Evolutionary conservation across 2,888 invertebrate species (phyloP), one percentile per base, ranked within the genome.

Genomic region (Hypselothyrea guttata): DNA sequence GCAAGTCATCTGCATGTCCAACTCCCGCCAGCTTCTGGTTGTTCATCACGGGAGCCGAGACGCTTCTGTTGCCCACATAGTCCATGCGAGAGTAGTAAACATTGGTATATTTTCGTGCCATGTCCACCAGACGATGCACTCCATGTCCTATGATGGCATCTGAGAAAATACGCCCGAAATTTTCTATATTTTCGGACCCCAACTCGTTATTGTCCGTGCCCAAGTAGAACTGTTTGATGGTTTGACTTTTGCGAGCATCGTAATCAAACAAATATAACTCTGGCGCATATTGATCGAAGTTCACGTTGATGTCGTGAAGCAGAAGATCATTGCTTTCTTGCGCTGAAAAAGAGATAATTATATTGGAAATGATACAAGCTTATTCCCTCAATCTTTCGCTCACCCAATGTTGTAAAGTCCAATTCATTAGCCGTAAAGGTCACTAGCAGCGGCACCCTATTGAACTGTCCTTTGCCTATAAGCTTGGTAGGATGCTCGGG

Each of bases 81-180:
- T 91, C 91, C 72, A 93, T 93, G 62, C 91, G 89, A 77, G 92
- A 92, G 79, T 93, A 93, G 83, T 91, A 94, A 2, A 93, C 92
- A 0, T 59, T 18, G 0, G 89, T 88, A 49, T 91, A 88, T 1
- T 90, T 86, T 0, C 92, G 90, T 44, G 93, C 88, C 53, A 94
- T 71, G 59, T 92, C 90, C 0, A 92, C 92, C 22, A 92, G 89
- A 42, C 93, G 91, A 74, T 94, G 91, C 0, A 91, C 91, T 0
- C 91, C 90, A 75, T 92, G 93, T 0, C 91, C 92, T 27, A 92
- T 91, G 1, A 92, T 82, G 1, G 91, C 87, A 77, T 94, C 94
- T 0, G 91, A 91, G 64, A 92, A 93, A 2, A 93, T 76, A 81
- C 91, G 84, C 0, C 87, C 88, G 7, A 88, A 78, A 2, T 55